Evolutionary conservation across 2,888 invertebrate genomes (phyloP).

Genomic region (Halocaridina rubra): DNA sequence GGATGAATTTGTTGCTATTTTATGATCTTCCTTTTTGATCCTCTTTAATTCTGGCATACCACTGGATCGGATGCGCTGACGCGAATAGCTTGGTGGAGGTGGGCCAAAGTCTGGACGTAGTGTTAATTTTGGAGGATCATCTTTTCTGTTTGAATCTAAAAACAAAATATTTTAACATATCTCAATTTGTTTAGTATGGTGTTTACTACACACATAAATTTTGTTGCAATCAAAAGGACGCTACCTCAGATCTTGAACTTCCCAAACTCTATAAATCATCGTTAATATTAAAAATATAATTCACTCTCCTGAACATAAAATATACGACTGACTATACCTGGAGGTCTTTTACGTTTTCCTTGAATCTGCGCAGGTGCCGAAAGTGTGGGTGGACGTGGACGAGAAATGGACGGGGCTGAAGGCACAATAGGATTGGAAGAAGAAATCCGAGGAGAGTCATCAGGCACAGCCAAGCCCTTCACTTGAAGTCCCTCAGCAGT

Average conservation of each 20-base stretch:
- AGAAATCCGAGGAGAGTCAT: slow-evolving; percentile 45
- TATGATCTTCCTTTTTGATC: slow-evolving; percentile 39
- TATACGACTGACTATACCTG: slow-evolving; percentile 9
- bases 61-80: slow-evolving; percentile 6
- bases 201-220: too few relatives aligned
- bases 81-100: slow-evolving; percentile 19
- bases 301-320: too few relatives aligned
- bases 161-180: too few relatives aligned
- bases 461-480: slow-evolving; percentile 63
- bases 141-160: slow-evolving; percentile 50
- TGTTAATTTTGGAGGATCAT: slow-evolving; percentile 59
- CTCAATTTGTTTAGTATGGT: too few relatives aligned
- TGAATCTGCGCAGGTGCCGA: slow-evolving; percentile 20
- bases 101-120: slow-evolving; percentile 49
- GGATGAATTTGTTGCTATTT: neutral
- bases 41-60: slow-evolving; percentile 58
- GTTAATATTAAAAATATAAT: too few relatives aligned
- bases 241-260: too few relatives aligned
- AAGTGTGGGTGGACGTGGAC: slow-evolving; percentile 49
- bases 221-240: too few relatives aligned
- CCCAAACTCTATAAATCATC: too few relatives aligned
- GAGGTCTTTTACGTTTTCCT: slow-evolving; percentile 45
- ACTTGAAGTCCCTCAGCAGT: slow-evolving; percentile 62
- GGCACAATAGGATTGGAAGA: slow-evolving; percentile 43
- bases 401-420: slow-evolving; percentile 44